phyloP scores from a whole-genome alignment of 2,113 vertebrate genomes.

The Mionectes macconnelli region DNA sequence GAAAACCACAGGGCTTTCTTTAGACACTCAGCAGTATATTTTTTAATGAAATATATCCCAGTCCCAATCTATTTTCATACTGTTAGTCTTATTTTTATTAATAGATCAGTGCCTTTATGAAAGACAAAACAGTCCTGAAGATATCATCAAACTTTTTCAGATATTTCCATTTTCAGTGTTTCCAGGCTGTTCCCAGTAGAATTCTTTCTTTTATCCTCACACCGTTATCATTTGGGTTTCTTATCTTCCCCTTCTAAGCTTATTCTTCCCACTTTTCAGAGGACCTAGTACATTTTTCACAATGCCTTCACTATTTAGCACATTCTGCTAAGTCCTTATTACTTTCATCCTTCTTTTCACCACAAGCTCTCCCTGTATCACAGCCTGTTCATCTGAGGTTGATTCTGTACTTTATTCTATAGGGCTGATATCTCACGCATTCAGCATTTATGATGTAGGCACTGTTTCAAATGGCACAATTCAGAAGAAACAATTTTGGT shows the following conservation, averaged over 20 bases:
- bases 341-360: not conserved
- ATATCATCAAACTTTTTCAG: not conserved
- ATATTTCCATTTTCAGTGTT: not conserved
- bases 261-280: not conserved
- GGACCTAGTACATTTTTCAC: not conserved
- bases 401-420: not conserved
- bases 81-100: not conserved
- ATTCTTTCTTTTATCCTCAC: not conserved
- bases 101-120: not conserved
- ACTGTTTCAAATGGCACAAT: not conserved
- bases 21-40: not conserved
- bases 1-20: not conserved
- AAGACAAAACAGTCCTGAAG: not conserved
- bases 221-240: not conserved
- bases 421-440: not conserved
- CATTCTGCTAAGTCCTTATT: not conserved
- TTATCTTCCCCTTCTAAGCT: not conserved
- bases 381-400: not conserved
- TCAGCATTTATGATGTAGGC: not conserved
- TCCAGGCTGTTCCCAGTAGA: not conserved
- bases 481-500: not conserved
- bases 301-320: not conserved
- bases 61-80: not conserved
- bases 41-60: not conserved
- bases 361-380: not conserved